Conservation (phyloP, 2,888 invertebrate genomes). For the Rhyacophila evoluta region DNA sequence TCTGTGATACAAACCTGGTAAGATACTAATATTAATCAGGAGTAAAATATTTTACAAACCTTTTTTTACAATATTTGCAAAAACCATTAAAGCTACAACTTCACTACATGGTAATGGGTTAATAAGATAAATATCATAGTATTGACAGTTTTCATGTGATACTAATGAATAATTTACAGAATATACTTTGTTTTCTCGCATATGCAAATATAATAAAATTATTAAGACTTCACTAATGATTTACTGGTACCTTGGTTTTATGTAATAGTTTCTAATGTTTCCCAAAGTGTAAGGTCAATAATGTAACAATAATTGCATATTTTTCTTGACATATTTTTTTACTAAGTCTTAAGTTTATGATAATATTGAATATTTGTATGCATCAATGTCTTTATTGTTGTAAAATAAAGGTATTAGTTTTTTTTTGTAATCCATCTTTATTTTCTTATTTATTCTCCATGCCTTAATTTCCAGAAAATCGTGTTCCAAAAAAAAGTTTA, state of each 20-base stretch:
- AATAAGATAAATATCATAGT: no score
- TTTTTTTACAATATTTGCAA: no score
- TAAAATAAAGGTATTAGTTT: conserved; percentile 33
- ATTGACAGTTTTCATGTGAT: no score
- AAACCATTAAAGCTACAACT: no score
- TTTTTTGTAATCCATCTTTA: conserved; percentile 17
- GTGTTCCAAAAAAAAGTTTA: no score
- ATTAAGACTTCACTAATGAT: neutral
- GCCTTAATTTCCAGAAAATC: no score
- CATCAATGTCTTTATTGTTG: conserved; percentile 37
- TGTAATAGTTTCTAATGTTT: neutral
- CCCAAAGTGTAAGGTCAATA: neutral
- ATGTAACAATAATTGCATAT: conserved; percentile 19
- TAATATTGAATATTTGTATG: conserved; percentile 17
- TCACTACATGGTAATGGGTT: no score
- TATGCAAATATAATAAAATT: neutral
- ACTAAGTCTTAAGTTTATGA: conserved; percentile 27
- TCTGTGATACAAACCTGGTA: neutral
- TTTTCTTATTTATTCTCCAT: no score
- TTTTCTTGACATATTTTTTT: conserved; percentile 31
- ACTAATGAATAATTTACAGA: no score
- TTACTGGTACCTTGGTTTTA: neutral
- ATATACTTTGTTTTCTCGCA: neutral
- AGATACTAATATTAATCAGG: neutral
- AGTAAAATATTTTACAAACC: no score